Percentiles rank a stretch among this genome's conserved stretches.
Conservation (phyloP, 2,888 invertebrate genomes). For the Rhamphomyia laevipes region DNA sequence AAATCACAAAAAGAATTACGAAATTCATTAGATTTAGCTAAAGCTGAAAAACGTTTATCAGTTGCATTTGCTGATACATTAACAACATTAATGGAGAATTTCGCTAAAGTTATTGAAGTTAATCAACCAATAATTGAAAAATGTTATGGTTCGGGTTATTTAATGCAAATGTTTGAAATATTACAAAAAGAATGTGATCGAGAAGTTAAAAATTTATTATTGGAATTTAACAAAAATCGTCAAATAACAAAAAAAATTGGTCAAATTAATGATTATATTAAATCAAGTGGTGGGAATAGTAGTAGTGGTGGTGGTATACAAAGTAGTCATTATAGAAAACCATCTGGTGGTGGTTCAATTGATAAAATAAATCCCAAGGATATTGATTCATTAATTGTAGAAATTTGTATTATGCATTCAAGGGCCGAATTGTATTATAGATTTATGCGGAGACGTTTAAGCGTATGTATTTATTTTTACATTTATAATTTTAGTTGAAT, state of each 20-base stretch:
- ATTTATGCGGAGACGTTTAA: slow-evolving; percentile 68
- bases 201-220: slow-evolving; percentile 46
- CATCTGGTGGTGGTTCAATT: slow-evolving; percentile 30
- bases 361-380: slow-evolving; percentile 67
- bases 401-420: slow-evolving; percentile 84
- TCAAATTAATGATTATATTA: slow-evolving; percentile 47
- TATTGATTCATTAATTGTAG: slow-evolving; percentile 76
- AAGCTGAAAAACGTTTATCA: slow-evolving; percentile 57
- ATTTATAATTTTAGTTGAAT: slow-evolving; percentile 12
- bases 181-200: slow-evolving; percentile 71
- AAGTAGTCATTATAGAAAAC: slow-evolving; percentile 32
- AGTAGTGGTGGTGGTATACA: slow-evolving; percentile 17
- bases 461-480: slow-evolving; percentile 40
- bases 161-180: slow-evolving; percentile 57
- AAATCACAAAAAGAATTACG: slow-evolving; percentile 61
- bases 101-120: slow-evolving; percentile 71
- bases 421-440: slow-evolving; percentile 81
- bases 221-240: slow-evolving; percentile 60
- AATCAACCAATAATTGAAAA: slow-evolving; percentile 84
- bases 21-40: slow-evolving; percentile 50
- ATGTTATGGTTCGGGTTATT: slow-evolving; percentile 70
- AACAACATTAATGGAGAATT: slow-evolving; percentile 72
- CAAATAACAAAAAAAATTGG: slow-evolving; percentile 51
- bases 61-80: slow-evolving; percentile 78
- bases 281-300: slow-evolving; percentile 25